Evolutionary conservation across 2,888 invertebrate species (phyloP).

Genomic region (Callyntrura guangdongensis): DNA sequence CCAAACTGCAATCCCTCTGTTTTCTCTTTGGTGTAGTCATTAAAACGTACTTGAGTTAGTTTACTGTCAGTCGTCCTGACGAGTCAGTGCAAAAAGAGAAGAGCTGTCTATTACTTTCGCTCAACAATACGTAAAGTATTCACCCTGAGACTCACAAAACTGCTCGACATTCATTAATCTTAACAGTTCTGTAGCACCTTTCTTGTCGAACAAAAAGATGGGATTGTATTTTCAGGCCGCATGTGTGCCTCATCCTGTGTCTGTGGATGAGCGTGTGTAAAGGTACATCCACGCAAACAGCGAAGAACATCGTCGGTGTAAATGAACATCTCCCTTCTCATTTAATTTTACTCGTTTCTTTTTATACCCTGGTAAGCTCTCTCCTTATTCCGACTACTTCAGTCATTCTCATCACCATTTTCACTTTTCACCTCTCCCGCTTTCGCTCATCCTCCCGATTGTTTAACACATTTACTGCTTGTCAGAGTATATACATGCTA

Average conservation of each 20-base stretch:
- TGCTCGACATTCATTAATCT: slow-evolving; percentile 77
- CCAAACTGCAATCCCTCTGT: not conserved
- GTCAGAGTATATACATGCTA: slow-evolving; percentile 13
- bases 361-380: slow-evolving; percentile 26
- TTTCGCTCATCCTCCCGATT: slow-evolving; percentile 58
- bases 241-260: not conserved
- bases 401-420: slow-evolving; percentile 47
- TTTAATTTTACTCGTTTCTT: slow-evolving; percentile 54
- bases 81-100: slow-evolving; percentile 56
- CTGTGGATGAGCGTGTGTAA: not conserved
- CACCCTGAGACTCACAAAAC: slow-evolving; percentile 63
- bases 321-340: slow-evolving; percentile 14
- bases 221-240: not conserved
- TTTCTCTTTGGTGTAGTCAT: slow-evolving; percentile 32
- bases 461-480: slow-evolving; percentile 65
- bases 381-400: slow-evolving; percentile 14
- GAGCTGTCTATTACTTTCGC: slow-evolving; percentile 69
- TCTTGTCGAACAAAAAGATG: slow-evolving; percentile 41
- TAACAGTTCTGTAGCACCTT: slow-evolving; percentile 64
- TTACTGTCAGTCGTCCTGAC: slow-evolving; percentile 54
- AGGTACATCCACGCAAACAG: not conserved
- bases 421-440: slow-evolving; percentile 52
- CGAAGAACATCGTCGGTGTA: not conserved
- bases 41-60: slow-evolving; percentile 49
- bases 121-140: slow-evolving; percentile 48